A percentile compares a stretch with the other conserved stretches of the same genome.
phyloP scores from a whole-genome alignment of 2,113 vertebrate species.

The Dinomys branickii region DNA sequence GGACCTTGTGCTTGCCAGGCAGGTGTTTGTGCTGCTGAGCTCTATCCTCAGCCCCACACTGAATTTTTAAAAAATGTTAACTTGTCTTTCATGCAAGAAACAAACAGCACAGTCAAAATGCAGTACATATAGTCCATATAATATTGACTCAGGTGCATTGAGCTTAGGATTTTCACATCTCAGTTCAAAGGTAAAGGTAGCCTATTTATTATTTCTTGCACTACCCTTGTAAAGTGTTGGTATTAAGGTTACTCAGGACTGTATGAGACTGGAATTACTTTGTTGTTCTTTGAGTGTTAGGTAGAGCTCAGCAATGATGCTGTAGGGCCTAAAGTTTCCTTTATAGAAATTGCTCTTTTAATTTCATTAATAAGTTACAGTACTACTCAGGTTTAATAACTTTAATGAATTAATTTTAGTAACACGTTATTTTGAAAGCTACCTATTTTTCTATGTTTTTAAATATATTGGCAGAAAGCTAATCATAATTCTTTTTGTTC shows the following conservation, averaged over 20 bases:
- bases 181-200: conserved; percentile 2
- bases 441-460: neutral
- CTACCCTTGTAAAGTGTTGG: neutral
- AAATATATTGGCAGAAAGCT: neutral
- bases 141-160: neutral
- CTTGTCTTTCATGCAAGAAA: neutral
- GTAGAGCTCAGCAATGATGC: neutral
- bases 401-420: conserved; percentile 17
- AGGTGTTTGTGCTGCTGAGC: too few relatives aligned
- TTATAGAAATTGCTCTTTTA: conserved; percentile 28
- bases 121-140: neutral
- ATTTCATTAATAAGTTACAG: neutral
- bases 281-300: neutral
- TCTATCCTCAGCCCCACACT: too few relatives aligned
- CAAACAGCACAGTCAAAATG: neutral
- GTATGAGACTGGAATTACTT: neutral
- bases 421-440: conserved; percentile 8
- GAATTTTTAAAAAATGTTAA: conserved; percentile 2
- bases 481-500: neutral
- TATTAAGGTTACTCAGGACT: neutral
- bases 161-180: conserved; percentile 34
- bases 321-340: neutral
- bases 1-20: too few relatives aligned
- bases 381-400: neutral
- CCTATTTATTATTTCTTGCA: neutral